Percentiles rank a stretch among this genome's conserved stretches.
Evolutionary conservation across 2,113 vertebrate genomes (phyloP).

Genomic region (Lepus americanus): DNA sequence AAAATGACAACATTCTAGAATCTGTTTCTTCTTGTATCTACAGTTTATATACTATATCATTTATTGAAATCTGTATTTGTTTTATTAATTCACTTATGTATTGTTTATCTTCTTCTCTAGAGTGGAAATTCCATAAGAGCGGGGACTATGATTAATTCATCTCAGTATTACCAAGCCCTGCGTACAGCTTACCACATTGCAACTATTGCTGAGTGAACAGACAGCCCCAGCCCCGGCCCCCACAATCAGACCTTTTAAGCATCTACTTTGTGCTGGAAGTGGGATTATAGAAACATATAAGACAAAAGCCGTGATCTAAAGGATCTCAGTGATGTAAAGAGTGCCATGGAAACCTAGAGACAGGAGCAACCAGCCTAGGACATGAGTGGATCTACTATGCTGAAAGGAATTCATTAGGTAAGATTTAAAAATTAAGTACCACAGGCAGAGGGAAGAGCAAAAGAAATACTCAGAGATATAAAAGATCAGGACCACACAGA

Average conservation of each 20-base stretch:
- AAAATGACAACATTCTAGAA: conserved; percentile 53
- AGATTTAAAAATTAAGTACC: neutral
- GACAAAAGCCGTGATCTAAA: neutral
- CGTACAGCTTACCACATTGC: neutral
- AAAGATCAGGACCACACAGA: neutral
- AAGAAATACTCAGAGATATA: neutral
- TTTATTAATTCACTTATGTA: conserved; percentile 8
- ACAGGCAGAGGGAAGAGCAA: neutral
- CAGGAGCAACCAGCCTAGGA: neutral
- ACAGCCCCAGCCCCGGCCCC: neutral
- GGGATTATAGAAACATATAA: neutral
- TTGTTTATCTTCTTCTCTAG: neutral
- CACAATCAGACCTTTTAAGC: neutral
- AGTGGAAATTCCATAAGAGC: neutral
- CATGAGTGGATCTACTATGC: neutral
- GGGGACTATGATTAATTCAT: neutral
- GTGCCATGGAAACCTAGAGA: neutral
- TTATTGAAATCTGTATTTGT: neutral
- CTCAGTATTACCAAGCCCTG: neutral
- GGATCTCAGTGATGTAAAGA: neutral
- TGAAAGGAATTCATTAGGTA: neutral
- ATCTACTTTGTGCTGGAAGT: neutral
- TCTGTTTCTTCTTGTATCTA: neutral
- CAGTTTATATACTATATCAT: neutral
- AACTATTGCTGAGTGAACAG: neutral